Evolutionary conservation across 2,113 vertebrate genomes (phyloP).

Genomic region (Mobula hypostoma): DNA sequence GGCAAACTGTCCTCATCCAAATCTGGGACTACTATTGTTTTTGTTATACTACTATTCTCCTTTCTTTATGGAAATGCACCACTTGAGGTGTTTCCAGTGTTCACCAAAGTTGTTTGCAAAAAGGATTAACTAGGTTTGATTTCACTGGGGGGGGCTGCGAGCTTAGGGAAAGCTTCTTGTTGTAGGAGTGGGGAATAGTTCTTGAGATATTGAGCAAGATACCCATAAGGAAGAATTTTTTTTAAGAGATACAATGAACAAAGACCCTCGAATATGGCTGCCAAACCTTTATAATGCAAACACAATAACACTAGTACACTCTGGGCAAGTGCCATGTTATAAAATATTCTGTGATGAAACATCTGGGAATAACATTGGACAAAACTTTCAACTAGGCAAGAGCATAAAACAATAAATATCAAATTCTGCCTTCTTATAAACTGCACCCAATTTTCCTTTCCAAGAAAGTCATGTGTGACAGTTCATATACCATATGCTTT

Average conservation of each 20-base stretch:
- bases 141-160: not conserved
- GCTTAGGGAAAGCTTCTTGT: not conserved
- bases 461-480: not conserved
- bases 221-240: not conserved
- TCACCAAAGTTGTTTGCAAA: not conserved
- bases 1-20: not conserved
- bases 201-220: not conserved
- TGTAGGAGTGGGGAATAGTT: not conserved
- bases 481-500: not conserved
- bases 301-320: not conserved
- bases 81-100: not conserved
- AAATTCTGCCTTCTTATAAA: not conserved
- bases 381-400: not conserved
- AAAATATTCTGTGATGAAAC: not conserved
- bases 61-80: not conserved
- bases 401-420: not conserved
- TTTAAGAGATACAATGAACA: not conserved
- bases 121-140: not conserved
- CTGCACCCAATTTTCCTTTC: not conserved
- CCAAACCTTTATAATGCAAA: not conserved
- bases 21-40: not conserved
- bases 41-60: not conserved
- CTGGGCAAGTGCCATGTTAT: not conserved
- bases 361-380: not conserved
- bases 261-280: not conserved